These are phyloP conservation scores for Acanthosepion pharaonis DNA, from an alignment of 2,888 invertebrate species.

Conservation along the genomic window DNA sequence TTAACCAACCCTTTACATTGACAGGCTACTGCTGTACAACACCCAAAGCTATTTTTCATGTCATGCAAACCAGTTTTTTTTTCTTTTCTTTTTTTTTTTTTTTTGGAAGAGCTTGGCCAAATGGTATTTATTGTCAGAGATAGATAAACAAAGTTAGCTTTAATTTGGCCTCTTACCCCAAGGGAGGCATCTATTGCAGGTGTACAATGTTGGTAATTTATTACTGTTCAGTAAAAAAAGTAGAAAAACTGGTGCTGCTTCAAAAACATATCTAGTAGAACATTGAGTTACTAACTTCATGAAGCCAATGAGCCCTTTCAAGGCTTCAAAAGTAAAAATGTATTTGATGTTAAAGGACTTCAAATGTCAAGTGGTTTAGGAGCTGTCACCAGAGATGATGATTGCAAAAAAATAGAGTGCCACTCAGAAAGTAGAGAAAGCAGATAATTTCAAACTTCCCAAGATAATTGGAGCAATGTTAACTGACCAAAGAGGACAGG, in stretches of 20 bases:
- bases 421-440: neutral
- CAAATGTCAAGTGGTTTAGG: neutral
- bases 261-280: neutral
- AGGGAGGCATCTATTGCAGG: neutral
- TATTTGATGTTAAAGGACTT: neutral
- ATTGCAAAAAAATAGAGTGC: neutral
- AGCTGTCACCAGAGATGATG: neutral
- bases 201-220: neutral
- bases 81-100: too few relatives aligned
- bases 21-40: too few relatives aligned
- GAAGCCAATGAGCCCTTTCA: neutral
- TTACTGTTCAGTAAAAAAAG: neutral
- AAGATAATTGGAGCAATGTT: neutral
- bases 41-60: too few relatives aligned
- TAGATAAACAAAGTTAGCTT: neutral
- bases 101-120: too few relatives aligned
- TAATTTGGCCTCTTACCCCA: neutral
- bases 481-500: neutral
- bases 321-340: neutral
- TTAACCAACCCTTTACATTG: too few relatives aligned
- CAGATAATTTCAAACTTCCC: neutral
- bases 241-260: neutral
- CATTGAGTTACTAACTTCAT: too few relatives aligned
- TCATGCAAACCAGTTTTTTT: too few relatives aligned
- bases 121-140: too few relatives aligned